These are phyloP conservation scores for Syngnathus rostellatus DNA, from an alignment of 2,797 vertebrate species.

Conservation along the genomic window DNA sequence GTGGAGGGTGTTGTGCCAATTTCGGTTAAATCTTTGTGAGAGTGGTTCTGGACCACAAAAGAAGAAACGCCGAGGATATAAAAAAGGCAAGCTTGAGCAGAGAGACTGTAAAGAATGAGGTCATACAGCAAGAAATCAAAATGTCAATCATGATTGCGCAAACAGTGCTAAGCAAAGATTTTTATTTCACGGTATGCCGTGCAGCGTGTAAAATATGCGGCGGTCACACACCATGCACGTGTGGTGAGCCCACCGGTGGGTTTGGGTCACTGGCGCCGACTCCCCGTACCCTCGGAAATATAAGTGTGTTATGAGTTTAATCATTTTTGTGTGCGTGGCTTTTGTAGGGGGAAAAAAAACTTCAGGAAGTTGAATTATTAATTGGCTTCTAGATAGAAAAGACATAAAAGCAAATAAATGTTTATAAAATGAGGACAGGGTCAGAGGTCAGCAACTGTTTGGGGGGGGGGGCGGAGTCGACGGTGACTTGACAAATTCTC, in stretches of 20 bases:
- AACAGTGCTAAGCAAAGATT: background rate
- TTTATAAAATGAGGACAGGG: background rate
- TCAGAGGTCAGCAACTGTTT: conserved; percentile 10
- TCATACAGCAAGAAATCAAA: conserved; percentile 18
- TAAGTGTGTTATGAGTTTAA: too few species aligned
- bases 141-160: conserved; percentile 12
- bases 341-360: too few species aligned
- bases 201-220: conserved; percentile 15
- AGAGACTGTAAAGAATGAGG: conserved; percentile 8
- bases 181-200: conserved; percentile 3
- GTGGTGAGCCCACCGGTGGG: conserved; percentile 14
- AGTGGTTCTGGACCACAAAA: conserved; percentile 5
- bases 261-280: conserved; percentile 18
- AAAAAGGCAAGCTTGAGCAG: conserved; percentile 5
- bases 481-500: conserved; percentile 46
- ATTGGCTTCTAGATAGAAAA: too few species aligned
- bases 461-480: conserved; percentile 39
- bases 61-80: background rate
- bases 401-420: too few species aligned
- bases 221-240: conserved; percentile 17
- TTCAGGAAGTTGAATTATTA: too few species aligned
- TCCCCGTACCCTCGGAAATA: background rate
- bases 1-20: conserved; percentile 18
- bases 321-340: too few species aligned
- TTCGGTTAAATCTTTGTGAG: too few species aligned